Evolutionary conservation across 2,113 vertebrate species (phyloP).

Genomic region (Globicephala melas): DNA sequence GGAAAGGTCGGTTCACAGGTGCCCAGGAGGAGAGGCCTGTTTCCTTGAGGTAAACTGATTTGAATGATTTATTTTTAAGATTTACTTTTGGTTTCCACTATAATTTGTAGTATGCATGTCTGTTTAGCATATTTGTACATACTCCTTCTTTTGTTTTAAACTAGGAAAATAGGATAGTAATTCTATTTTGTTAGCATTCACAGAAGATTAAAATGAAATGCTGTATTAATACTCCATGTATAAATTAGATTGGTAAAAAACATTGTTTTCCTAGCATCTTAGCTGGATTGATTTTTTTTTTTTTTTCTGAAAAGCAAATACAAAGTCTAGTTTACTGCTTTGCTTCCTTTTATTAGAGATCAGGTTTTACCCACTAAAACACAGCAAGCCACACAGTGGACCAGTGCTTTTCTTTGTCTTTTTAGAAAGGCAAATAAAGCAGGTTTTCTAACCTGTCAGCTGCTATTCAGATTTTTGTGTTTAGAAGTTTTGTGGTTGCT

Average conservation of each 20-base stretch:
- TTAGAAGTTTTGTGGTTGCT: neutral
- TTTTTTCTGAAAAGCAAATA: neutral
- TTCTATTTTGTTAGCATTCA: neutral
- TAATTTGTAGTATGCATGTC: neutral
- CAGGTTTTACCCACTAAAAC: conserved; percentile 22
- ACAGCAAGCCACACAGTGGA: neutral
- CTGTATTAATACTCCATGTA: neutral
- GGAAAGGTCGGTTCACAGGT: neutral
- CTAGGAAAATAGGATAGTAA: neutral
- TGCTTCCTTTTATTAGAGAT: conserved; percentile 21
- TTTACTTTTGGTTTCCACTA: neutral
- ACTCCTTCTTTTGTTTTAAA: neutral
- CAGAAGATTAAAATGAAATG: neutral
- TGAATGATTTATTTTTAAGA: conserved; percentile 1
- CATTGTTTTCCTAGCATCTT: neutral
- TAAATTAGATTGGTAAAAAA: neutral
- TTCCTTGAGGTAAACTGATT: neutral
- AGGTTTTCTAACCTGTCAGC: neutral
- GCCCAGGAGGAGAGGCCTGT: neutral
- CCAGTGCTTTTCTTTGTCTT: neutral
- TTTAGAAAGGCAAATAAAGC: neutral
- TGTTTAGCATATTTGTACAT: neutral
- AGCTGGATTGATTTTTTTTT: neutral
- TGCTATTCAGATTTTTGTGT: conserved; percentile 10
- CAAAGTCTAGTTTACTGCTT: neutral